Conservation (phyloP, 1,140 invertebrate genomes). For the Pseudomyrmex gracilis region DNA sequence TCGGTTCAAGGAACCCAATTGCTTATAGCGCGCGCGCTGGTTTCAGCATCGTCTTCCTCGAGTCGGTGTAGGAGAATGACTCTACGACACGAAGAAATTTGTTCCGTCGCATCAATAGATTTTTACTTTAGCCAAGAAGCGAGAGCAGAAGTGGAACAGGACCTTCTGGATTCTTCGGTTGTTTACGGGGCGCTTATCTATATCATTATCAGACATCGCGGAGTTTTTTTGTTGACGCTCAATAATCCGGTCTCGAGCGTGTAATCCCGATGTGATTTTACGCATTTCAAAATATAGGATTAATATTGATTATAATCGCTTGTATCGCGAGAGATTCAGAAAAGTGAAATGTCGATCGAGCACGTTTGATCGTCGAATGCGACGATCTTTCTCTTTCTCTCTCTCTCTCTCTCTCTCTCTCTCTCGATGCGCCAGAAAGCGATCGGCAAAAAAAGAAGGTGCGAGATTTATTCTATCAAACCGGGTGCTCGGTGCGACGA, state of each 20-base stretch:
- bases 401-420: no score
- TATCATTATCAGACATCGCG: slow-evolving; percentile 11
- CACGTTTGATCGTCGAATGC: slow-evolving; percentile 8
- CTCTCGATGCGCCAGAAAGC: background rate
- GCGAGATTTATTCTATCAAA: slow-evolving; percentile 15
- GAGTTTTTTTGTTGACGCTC: slow-evolving; percentile 28
- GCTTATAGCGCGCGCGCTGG: slow-evolving; percentile 11
- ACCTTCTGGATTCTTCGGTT: slow-evolving; percentile 45
- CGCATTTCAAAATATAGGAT: slow-evolving; percentile 31
- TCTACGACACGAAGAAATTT: slow-evolving; percentile 19
- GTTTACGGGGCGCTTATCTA: slow-evolving; percentile 4
- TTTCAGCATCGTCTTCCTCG: slow-evolving; percentile 35
- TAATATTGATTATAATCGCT: slow-evolving; percentile 7
- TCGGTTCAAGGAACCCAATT: slow-evolving; percentile 60
- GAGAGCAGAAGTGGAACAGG: slow-evolving; percentile 39
- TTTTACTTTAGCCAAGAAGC: slow-evolving; percentile 21
- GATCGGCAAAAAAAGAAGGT: background rate
- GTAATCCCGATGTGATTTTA: slow-evolving; percentile 37
- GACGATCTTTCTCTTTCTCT: no score
- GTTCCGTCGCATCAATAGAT: slow-evolving; percentile 46
- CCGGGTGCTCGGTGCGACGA: background rate
- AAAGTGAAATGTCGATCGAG: background rate
- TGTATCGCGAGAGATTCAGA: background rate
- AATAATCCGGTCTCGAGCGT: slow-evolving; percentile 45
- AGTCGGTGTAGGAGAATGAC: slow-evolving; percentile 1